Evolutionary conservation across 2,797 vertebrate genomes (phyloP).

Genomic region (Spinus pinus): DNA sequence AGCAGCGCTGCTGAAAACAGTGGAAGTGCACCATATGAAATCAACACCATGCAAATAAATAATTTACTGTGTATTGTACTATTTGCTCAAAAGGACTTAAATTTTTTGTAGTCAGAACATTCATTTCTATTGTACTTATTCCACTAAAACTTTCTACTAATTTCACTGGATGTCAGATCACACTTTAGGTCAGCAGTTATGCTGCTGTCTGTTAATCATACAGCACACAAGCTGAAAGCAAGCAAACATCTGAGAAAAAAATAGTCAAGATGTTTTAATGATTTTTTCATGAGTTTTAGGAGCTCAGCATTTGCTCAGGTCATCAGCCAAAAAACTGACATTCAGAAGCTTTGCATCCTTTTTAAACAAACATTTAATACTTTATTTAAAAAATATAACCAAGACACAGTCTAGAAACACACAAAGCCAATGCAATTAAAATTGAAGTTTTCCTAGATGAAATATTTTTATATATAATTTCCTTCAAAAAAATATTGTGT

Average conservation of each 20-base stretch:
- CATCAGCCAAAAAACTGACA: background rate
- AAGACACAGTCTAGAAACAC: background rate
- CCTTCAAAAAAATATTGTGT: background rate
- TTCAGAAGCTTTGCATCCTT: background rate
- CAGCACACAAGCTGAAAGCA: background rate
- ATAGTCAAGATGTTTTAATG: background rate
- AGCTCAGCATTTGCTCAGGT: background rate
- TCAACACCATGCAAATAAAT: background rate
- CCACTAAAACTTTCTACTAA: background rate
- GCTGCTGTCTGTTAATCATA: background rate
- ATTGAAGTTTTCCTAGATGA: background rate
- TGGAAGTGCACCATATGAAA: background rate
- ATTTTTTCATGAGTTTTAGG: background rate
- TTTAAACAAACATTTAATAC: background rate
- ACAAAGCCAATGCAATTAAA: background rate
- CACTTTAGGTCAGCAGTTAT: background rate
- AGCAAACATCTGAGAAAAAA: background rate
- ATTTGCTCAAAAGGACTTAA: background rate
- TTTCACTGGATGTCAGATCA: background rate
- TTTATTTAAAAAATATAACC: background rate
- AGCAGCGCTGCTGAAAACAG: background rate
- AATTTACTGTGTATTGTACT: background rate
- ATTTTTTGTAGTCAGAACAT: background rate
- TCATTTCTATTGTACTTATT: background rate
- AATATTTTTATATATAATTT: background rate